Percentiles rank a stretch among this genome's conserved stretches.
Evolutionary conservation across 1,140 invertebrate species (phyloP).

Genomic region (Aleiodes sp.): DNA sequence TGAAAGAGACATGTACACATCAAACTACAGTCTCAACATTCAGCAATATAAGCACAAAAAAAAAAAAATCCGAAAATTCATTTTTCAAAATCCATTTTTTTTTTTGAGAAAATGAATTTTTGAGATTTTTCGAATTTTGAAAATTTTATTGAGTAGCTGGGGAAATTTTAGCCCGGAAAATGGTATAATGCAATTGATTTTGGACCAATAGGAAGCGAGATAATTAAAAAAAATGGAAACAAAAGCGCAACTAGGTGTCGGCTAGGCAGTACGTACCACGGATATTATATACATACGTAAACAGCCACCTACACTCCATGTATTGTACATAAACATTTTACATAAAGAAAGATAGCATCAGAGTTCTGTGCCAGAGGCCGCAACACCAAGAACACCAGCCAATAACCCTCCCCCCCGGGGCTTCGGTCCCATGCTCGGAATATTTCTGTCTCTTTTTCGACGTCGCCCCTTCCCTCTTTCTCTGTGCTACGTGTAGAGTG

Average conservation of each 20-base stretch:
- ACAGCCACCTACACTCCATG: neutral
- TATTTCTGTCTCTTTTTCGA: neutral
- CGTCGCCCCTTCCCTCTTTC: slow-evolving; percentile 22
- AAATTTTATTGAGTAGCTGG: too few species aligned
- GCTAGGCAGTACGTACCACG: slow-evolving; percentile 9
- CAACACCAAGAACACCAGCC: slow-evolving; percentile 19
- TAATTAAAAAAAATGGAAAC: neutral
- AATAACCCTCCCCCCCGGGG: neutral
- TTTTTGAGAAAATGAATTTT: too few species aligned
- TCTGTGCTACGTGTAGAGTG: slow-evolving; percentile 27
- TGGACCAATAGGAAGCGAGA: too few species aligned
- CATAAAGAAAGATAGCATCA: neutral
- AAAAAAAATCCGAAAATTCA: too few species aligned
- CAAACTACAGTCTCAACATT: too few species aligned
- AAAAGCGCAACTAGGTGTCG: neutral
- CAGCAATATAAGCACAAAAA: too few species aligned
- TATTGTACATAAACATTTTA: neutral
- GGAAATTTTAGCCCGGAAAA: too few species aligned
- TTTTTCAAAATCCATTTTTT: too few species aligned
- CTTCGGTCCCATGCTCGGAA: neutral
- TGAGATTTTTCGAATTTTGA: too few species aligned
- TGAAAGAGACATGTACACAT: too few species aligned
- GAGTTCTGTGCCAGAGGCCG: slow-evolving; percentile 8
- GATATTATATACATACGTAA: slow-evolving; percentile 7
- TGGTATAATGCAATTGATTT: too few species aligned